phyloP scores from a whole-genome alignment of 2,888 invertebrate genomes.

The Tenthredo scrophulariae region DNA sequence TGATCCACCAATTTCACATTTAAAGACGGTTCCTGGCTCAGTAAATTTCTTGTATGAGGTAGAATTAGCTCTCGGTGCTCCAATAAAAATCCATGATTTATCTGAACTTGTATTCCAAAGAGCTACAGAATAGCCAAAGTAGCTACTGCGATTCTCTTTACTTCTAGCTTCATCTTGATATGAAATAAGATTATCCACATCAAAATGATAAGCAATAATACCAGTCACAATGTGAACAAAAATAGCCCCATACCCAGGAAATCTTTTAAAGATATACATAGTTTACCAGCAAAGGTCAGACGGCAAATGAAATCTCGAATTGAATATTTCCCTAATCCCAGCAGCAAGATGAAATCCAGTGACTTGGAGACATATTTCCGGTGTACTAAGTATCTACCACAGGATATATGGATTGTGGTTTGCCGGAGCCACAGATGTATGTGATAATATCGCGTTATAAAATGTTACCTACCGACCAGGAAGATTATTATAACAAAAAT shows the following conservation, averaged over 20 bases:
- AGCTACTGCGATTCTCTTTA: slow-evolving; percentile 62
- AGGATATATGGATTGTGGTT: neutral
- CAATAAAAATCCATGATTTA: slow-evolving; percentile 68
- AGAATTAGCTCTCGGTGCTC: slow-evolving; percentile 72
- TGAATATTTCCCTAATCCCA: neutral
- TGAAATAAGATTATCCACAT: slow-evolving; percentile 66
- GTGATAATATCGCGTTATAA: neutral
- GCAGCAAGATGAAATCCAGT: neutral
- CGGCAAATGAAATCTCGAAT: neutral
- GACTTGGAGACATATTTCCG: neutral
- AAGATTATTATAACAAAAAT: neutral
- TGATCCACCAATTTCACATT: slow-evolving; percentile 66
- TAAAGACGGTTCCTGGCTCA: slow-evolving; percentile 73
- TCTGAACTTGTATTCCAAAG: slow-evolving; percentile 61
- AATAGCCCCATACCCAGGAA: neutral
- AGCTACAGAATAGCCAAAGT: slow-evolving; percentile 75
- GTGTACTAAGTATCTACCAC: neutral
- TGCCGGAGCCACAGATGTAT: neutral
- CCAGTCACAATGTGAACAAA: neutral
- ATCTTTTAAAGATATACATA: slow-evolving; percentile 11
- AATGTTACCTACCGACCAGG: neutral
- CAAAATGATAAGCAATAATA: slow-evolving; percentile 69
- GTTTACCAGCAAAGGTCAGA: neutral
- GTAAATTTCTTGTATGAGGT: slow-evolving; percentile 55
- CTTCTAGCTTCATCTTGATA: slow-evolving; percentile 65